Conservation (phyloP, 2,888 invertebrate genomes). For the Marasmarcha lunaedactyla region DNA sequence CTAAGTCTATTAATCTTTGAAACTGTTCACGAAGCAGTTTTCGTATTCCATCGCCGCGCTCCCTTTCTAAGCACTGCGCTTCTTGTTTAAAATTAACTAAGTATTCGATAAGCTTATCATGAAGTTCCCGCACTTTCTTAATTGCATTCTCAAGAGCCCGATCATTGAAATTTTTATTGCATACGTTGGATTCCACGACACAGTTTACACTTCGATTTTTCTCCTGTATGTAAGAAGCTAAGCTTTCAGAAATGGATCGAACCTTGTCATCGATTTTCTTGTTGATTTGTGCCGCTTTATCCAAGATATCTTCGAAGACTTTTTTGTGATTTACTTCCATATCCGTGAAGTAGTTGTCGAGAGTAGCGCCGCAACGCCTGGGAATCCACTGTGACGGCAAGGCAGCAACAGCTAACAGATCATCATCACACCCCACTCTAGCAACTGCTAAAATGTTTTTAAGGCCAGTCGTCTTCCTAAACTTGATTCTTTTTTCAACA, state of each 20-base stretch:
- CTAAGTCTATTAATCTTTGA: slow-evolving; percentile 32
- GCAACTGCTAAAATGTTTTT: no score
- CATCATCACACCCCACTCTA: slow-evolving; percentile 24
- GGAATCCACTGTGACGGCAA: slow-evolving; percentile 43
- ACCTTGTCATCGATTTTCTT: slow-evolving; percentile 31
- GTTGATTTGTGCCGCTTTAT: slow-evolving; percentile 27
- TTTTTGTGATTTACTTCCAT: slow-evolving; percentile 29
- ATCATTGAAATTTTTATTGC: slow-evolving; percentile 12
- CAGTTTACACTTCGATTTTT: slow-evolving; percentile 33
- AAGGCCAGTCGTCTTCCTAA: no score
- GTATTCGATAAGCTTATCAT: slow-evolving; percentile 24
- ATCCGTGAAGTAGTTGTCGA: slow-evolving; percentile 37
- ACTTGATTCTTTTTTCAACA: no score
- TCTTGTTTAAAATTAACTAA: slow-evolving; percentile 26
- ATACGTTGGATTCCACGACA: slow-evolving; percentile 21
- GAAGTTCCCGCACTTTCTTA: slow-evolving; percentile 23
- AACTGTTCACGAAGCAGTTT: slow-evolving; percentile 36
- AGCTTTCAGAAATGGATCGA: slow-evolving; percentile 27
- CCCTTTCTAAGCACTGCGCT: slow-evolving; percentile 26
- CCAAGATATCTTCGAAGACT: slow-evolving; percentile 22
- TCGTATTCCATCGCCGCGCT: slow-evolving; percentile 37
- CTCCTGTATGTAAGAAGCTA: slow-evolving; percentile 30
- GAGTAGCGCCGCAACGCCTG: slow-evolving; percentile 31
- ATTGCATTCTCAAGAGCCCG: slow-evolving; percentile 24
- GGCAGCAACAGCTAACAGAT: slow-evolving; percentile 37